These are phyloP conservation scores for Cichlasoma orientale DNA, from an alignment of 2,797 vertebrate genomes.

Conservation along the genomic window DNA sequence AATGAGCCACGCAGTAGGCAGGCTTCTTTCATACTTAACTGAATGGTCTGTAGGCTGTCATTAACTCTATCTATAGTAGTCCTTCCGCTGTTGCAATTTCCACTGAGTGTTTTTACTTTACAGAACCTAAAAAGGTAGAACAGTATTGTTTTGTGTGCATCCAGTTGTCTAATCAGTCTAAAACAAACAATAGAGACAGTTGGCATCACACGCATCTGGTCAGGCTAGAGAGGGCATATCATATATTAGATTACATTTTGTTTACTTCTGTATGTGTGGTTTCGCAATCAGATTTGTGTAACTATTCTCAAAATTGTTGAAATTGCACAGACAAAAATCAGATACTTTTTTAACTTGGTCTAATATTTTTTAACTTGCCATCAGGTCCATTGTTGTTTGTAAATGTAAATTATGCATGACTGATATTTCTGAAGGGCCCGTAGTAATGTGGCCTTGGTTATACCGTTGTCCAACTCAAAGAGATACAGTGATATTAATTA, in stretches of 20 bases:
- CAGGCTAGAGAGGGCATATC: accelerated
- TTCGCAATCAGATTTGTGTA: neutral
- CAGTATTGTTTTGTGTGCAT: neutral
- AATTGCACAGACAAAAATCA: neutral
- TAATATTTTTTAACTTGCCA: neutral
- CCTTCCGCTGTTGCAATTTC: neutral
- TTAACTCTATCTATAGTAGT: neutral
- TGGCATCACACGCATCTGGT: neutral
- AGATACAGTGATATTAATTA: neutral
- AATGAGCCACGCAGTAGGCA: neutral
- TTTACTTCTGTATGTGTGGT: neutral
- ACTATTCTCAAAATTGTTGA: neutral
- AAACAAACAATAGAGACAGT: neutral
- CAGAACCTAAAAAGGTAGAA: neutral
- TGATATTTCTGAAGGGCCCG: neutral
- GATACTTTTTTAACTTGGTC: neutral
- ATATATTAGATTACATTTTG: too few species aligned
- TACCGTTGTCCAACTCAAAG: neutral
- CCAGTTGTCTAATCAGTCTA: neutral
- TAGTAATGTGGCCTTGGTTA: neutral
- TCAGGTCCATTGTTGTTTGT: neutral
- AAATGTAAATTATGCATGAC: neutral
- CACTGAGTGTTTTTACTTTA: neutral
- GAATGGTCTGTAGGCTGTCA: neutral
- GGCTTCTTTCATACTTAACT: neutral